Evolutionary conservation across 1,140 invertebrate genomes (phyloP), one percentile per base, ranked within the genome.

Genomic region (Gerris buenoi): DNA sequence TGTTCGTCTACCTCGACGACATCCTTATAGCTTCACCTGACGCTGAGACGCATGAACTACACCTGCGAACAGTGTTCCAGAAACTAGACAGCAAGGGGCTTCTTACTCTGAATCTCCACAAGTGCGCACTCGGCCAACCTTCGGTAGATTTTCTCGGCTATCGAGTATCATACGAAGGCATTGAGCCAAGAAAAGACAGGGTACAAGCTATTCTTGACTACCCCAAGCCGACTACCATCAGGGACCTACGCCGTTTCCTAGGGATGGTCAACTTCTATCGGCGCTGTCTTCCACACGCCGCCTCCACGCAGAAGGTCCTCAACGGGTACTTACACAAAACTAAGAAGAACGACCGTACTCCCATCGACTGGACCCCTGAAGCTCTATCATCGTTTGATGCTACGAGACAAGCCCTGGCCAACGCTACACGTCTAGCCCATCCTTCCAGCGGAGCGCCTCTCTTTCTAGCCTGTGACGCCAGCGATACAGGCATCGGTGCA

Each of bases 131-230:
- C 46, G 74, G 73, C 14, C 63, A 62, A 18, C 25, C 68, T 1
- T 68, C 72, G 23, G 68, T 77, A 1, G 62, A 29, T 0, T 77
- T 76, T 62, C 68, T 76, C 13, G 76, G 76, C 14, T 73, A 76
- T 68, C 2, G 29, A 5, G 69, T 78, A 5, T 69, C 68, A 15
- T n/a, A 60, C 0, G 14, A 72, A 0, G 75, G 74, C 0, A 73
- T 73, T 0, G 65, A 67, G 33, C 77, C 76, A 1, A 69, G 71
- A 0, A 46, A 69, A 1, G 70, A 74, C 1, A 73, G 72, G 46
- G 68, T 78, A 10, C 57, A 33, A 0, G 61, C 69, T 25, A 15
- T 65, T 2, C n/a, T 14, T 18, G 46, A 2, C 10, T 74, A 59
- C 28, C 68, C 71, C 0, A 69, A 67, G 46, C 33, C 33, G 5